Evolutionary conservation across 2,797 vertebrate species (phyloP).

Genomic region (Clamator glandarius): DNA sequence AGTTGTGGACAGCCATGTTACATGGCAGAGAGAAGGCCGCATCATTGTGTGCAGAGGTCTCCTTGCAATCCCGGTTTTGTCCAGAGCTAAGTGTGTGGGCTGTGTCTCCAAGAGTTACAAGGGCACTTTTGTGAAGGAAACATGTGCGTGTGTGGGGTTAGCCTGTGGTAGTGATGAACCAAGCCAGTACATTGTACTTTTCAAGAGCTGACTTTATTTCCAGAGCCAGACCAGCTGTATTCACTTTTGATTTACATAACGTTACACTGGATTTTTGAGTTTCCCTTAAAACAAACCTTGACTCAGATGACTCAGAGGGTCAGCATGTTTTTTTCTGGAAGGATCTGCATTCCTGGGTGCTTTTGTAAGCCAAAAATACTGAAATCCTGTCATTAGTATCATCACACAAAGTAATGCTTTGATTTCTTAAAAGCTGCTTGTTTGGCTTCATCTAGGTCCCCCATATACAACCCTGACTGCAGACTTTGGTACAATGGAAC

Average conservation of each 20-base stretch:
- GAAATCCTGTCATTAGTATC: background rate
- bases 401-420: background rate
- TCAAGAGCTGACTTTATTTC: background rate
- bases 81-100: background rate
- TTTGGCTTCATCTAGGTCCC: background rate
- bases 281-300: background rate
- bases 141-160: background rate
- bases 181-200: background rate
- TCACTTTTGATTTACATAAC: background rate
- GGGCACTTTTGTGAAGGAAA: background rate
- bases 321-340: background rate
- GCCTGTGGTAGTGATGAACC: background rate
- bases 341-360: background rate
- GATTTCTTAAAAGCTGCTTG: background rate
- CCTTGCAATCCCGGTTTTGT: background rate
- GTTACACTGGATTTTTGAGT: background rate
- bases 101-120: background rate
- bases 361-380: background rate
- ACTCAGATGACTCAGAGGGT: background rate
- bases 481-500: rapidly evolving
- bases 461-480: background rate
- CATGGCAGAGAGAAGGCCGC: background rate
- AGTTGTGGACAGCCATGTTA: background rate
- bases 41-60: background rate
- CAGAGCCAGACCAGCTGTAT: background rate